phyloP scores from a whole-genome alignment of 1,140 invertebrate genomes.

The Pogonognathellus flavescens region DNA sequence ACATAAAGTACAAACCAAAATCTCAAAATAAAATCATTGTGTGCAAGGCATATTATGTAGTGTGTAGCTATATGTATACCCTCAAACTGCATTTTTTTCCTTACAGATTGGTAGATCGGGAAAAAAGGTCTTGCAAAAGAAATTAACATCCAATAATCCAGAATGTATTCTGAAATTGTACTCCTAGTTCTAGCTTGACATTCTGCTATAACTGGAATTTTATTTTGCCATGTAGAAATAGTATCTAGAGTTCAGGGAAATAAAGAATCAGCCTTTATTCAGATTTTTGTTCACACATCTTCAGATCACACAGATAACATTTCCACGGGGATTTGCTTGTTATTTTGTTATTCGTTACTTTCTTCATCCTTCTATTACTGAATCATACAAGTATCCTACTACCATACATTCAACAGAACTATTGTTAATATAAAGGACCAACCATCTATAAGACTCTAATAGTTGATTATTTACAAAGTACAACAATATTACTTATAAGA shows the following conservation, averaged over 20 bases:
- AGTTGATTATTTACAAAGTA: too few relatives aligned
- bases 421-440: too few relatives aligned
- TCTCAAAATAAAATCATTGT: neutral
- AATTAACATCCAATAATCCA: neutral
- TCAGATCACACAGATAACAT: too few relatives aligned
- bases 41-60: neutral
- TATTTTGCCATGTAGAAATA: neutral
- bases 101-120: slow-evolving; percentile 9
- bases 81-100: neutral
- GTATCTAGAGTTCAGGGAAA: neutral
- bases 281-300: too few relatives aligned
- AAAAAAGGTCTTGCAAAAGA: neutral
- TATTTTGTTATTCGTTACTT: neutral
- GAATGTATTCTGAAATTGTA: slow-evolving; percentile 6
- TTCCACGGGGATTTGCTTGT: neutral
- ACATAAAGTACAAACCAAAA: neutral
- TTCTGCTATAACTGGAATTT: neutral
- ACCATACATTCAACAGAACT: too few relatives aligned
- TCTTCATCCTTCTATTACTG: neutral
- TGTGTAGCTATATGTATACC: too few relatives aligned
- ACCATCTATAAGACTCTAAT: too few relatives aligned
- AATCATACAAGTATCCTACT: neutral
- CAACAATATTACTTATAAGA: too few relatives aligned
- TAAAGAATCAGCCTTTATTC: too few relatives aligned
- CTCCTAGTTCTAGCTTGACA: neutral